phyloP scores from a whole-genome alignment of 2,113 vertebrate genomes.

The Halcyon senegalensis region DNA sequence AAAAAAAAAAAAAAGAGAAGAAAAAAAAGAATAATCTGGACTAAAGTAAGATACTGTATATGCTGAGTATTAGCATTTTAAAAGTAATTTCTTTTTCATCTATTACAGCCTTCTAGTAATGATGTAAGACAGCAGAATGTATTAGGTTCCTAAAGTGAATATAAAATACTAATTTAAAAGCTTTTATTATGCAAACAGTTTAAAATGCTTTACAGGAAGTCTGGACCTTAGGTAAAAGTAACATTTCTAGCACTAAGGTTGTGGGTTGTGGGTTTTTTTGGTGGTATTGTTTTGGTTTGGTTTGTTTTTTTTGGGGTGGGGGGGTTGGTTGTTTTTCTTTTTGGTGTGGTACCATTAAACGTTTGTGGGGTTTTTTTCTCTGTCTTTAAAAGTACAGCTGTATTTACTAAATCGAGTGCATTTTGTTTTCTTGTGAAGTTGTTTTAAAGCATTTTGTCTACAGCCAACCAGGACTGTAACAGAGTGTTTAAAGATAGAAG shows the following conservation, averaged over 20 bases:
- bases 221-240: conserved; percentile 48
- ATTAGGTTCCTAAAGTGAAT: conserved; percentile 42
- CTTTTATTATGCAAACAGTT: conserved; percentile 20
- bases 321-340: neutral
- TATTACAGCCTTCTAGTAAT: conserved; percentile 8
- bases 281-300: neutral
- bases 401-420: conserved; percentile 60
- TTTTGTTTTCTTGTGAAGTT: conserved; percentile 54
- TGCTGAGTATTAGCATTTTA: conserved; percentile 36
- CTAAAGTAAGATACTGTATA: conserved; percentile 47
- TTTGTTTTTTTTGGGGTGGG: neutral
- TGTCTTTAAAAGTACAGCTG: conserved; percentile 58
- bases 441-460: conserved; percentile 59
- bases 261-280: neutral
- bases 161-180: conserved; percentile 45
- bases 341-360: neutral
- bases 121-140: conserved; percentile 20
- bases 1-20: conserved; percentile 53
- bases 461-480: conserved; percentile 16
- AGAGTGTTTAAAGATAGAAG: conserved; percentile 59
- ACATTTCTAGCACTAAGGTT: neutral
- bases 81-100: conserved; percentile 44
- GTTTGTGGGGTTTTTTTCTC: neutral
- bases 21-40: conserved; percentile 51
- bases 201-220: conserved; percentile 15